Base-by-base conservation (phyloP, 2,113 vertebrate genomes). In the Amphiprion percula region DNA sequence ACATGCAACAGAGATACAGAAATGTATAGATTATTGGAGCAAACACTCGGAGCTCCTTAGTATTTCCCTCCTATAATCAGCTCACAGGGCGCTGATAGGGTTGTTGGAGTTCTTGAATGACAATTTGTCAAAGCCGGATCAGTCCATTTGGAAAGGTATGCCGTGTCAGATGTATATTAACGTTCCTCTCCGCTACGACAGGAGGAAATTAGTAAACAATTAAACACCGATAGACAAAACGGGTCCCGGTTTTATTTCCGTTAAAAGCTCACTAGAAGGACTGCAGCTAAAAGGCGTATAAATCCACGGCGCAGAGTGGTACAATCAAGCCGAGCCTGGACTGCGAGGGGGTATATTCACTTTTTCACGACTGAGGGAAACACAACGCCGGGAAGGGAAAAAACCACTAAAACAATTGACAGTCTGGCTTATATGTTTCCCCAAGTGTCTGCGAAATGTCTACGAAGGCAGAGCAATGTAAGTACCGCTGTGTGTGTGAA, bases 391-490 rank as follows among this genome's bases (percentile, higher is more conserved):
- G 86, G 82, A 86, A 90, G 84, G 74, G 47, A 19, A 56, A 81
- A 68, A 71, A 72, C 71, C 77, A 68, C 74, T 71, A 54, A 86
- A 91, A 91, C 85, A 90, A 76, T 87, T 90, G 74, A 86, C 85
- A 89, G 62, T 84, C 66, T 84, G 39, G 86, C 53, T 86, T 92
- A 85, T 81, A 74, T 91, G 87, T 89, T 84, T 84, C 75, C 67
- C 47, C 78, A 91, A 91, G 83, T 87, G 80, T 86, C 86, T 82
- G 69, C 91, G 91, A 85, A 92, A 98, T 99, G 97, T 99, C 97
- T 92, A 99, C 97, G 88, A 99, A 98, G 94, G 97, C 97, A 90
- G 97, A 99, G 91, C 97, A 99, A 92, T 99, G 97, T 98, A 94
- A 98, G 97, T 97, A 96, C 87, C 46, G 69, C 71, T 39, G 41